Percentiles rank a stretch among this genome's conserved stretches.
Evolutionary conservation across 1,140 invertebrate genomes (phyloP).

Genomic region (Drosophila insularis): DNA sequence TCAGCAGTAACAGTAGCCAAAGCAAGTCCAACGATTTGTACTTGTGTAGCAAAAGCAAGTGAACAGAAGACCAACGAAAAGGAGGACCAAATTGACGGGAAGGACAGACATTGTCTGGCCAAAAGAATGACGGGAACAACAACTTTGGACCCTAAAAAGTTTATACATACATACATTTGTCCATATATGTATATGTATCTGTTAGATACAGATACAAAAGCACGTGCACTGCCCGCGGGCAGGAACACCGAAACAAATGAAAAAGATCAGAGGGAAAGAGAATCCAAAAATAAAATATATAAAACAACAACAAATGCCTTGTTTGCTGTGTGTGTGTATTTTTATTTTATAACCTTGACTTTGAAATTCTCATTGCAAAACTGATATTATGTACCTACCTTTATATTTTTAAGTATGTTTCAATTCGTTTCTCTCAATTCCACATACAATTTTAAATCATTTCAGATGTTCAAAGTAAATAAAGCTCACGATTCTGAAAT

Average conservation of each 20-base stretch:
- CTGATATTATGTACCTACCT: slow-evolving; percentile 43
- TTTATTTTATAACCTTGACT: slow-evolving; percentile 68
- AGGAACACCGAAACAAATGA: slow-evolving; percentile 32
- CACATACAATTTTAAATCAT: not conserved
- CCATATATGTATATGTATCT: slow-evolving; percentile 35
- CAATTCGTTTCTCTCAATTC: no score
- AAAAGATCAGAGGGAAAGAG: slow-evolving; percentile 31
- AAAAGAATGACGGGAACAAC: slow-evolving; percentile 27
- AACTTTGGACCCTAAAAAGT: slow-evolving; percentile 48
- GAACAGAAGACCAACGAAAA: slow-evolving; percentile 50
- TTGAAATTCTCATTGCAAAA: slow-evolving; percentile 74
- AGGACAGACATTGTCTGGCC: slow-evolving; percentile 44
- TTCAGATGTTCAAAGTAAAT: slow-evolving; percentile 32
- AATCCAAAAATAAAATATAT: slow-evolving; percentile 19
- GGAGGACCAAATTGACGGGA: slow-evolving; percentile 15
- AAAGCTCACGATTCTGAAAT: slow-evolving; percentile 8
- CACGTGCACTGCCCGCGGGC: slow-evolving; percentile 56
- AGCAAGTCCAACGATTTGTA: slow-evolving; percentile 36
- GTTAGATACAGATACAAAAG: slow-evolving; percentile 57
- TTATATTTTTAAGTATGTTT: not conserved
- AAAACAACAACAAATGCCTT: slow-evolving; percentile 48
- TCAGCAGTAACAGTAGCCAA: slow-evolving; percentile 7
- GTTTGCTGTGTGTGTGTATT: slow-evolving; percentile 7
- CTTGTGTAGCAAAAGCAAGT: slow-evolving; percentile 63
- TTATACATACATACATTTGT: not conserved